These are phyloP conservation scores for Heliconius erato DNA, from an alignment of 2,888 invertebrate genomes.

Conservation along the genomic window DNA sequence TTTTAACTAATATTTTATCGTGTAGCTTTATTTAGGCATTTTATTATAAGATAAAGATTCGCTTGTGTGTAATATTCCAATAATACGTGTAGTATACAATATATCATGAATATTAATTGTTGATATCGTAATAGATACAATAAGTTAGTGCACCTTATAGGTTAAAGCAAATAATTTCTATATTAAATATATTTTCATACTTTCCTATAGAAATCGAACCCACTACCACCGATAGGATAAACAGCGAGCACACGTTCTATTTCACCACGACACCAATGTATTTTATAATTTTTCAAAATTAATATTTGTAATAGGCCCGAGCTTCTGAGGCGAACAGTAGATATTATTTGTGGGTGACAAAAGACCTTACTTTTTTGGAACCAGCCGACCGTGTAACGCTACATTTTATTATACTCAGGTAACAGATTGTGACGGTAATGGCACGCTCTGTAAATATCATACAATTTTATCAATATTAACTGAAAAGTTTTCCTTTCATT, in stretches of 20 bases:
- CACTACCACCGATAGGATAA: background rate
- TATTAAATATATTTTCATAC: no score
- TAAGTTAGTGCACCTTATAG: no score
- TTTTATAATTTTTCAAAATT: background rate
- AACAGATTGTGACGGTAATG: slow-evolving; percentile 40
- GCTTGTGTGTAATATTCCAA: no score
- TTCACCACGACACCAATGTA: background rate
- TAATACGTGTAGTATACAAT: no score
- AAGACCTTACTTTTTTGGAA: slow-evolving; percentile 37
- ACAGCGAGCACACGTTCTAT: background rate
- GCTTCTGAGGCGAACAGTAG: slow-evolving; percentile 9
- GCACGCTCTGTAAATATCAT: slow-evolving; percentile 30
- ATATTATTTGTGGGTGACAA: slow-evolving; percentile 38
- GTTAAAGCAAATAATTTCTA: no score
- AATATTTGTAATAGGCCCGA: slow-evolving; percentile 5
- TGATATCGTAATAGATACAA: no score
- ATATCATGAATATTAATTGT: no score
- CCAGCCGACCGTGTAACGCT: slow-evolving; percentile 38
- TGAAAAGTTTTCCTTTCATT: slow-evolving; percentile 19
- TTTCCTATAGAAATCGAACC: background rate
- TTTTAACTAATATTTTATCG: no score
- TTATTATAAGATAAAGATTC: no score
- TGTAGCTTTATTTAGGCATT: no score
- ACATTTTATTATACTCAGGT: slow-evolving; percentile 41
- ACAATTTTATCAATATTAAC: slow-evolving; percentile 10